Evolutionary conservation across 2,888 invertebrate genomes (phyloP).

Genomic region (Xanthia icteritia): DNA sequence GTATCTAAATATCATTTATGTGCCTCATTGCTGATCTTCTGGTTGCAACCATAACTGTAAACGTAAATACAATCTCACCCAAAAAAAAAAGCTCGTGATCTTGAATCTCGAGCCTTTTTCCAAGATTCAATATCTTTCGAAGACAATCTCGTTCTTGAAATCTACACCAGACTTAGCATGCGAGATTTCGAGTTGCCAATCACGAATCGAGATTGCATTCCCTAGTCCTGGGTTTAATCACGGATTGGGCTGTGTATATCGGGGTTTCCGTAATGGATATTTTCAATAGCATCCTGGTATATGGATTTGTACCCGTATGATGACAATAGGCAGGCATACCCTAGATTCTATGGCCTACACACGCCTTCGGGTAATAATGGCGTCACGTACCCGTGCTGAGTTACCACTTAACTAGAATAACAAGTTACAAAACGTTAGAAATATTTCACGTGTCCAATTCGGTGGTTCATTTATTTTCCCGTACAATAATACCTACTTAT

Average conservation of each 20-base stretch:
- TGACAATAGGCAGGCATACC: neutral
- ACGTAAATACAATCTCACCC: neutral
- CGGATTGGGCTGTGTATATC: neutral
- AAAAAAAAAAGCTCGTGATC: neutral
- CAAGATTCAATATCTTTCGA: neutral
- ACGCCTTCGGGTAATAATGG: neutral
- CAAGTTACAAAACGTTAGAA: neutral
- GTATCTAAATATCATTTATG: constrained; percentile 9
- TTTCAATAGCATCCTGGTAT: no score
- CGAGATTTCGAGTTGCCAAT: neutral
- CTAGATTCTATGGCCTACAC: neutral
- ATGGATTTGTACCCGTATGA: neutral
- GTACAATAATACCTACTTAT: neutral
- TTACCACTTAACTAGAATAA: neutral
- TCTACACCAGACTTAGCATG: neutral
- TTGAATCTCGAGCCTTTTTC: no score
- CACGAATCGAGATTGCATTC: neutral
- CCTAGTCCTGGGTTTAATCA: neutral
- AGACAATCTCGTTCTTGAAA: neutral
- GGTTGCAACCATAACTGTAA: neutral
- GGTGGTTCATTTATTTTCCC: constrained; percentile 1
- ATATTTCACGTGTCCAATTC: neutral
- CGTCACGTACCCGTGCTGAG: neutral
- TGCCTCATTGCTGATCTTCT: neutral
- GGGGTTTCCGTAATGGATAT: neutral